Base-by-base conservation (phyloP, 1,140 invertebrate species). In the Bombus pascuorum region DNA sequence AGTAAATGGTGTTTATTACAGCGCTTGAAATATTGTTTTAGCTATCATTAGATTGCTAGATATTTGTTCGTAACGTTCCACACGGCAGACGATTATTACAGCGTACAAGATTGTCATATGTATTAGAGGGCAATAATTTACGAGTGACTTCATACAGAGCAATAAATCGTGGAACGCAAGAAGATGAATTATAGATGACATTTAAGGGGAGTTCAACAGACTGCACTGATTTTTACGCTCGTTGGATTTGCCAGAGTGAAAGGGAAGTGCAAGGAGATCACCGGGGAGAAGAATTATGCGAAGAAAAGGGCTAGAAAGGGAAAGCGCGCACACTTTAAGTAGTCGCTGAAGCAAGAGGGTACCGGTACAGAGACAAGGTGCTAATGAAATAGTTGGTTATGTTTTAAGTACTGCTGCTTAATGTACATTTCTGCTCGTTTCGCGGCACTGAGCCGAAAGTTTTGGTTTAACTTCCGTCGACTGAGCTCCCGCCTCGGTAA, bases 401-500 rank as follows among this genome's bases (percentile, higher is more conserved):
- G 75, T 65, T 78, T 78, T 78, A 78, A 78, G 75, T 65, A 78
- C 75, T 66, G 75, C 75, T 66, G 75, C 75, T 78, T 78, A 78
- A 78, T 78, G 75, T 65, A 78, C 75, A 78, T 78, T 78, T 78
- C 75, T 78, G 75, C 75, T 78, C 75, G 75, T 78, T 78, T 53
- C 57, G 57, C 59, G 37, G 75, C 75, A 78, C 57, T 42, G 75
- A 65, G 75, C 75, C 57, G 75, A 78, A 78, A 78, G 28, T 78
- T 78, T 78, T n/a, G 75, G 75, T 78, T 78, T 78, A 78, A 78
- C 75, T 78, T 66, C 25, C 75, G 59, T 32, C 57, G 59, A 78
- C 75, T 25, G 75, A 32, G 75, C 34, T 39, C 37, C 37, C 10
- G 44, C 75, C 75, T 22, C 53, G 34, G 75, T 78, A 78, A 78